Evolutionary conservation across 2,797 vertebrate species (phyloP).

Genomic region (Squalus acanthias): DNA sequence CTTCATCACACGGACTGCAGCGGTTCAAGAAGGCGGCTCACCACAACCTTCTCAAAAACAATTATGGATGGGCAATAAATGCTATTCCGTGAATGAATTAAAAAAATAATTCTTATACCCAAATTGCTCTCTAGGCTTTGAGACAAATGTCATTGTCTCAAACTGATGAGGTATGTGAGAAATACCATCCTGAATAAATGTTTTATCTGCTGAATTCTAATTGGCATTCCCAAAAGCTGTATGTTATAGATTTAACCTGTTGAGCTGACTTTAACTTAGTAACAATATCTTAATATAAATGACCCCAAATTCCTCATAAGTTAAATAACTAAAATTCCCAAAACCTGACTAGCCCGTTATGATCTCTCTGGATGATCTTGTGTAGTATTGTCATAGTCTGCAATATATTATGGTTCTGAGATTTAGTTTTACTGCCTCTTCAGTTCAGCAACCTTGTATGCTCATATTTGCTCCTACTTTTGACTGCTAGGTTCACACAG

Average conservation of each 20-base stretch:
- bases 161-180: neutral
- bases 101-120: neutral
- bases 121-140: neutral
- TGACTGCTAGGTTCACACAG: neutral
- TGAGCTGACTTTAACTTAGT: neutral
- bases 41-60: neutral
- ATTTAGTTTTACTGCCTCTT: neutral
- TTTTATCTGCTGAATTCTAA: neutral
- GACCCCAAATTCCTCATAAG: neutral
- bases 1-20: neutral
- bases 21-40: neutral
- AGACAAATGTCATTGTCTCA: neutral
- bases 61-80: neutral
- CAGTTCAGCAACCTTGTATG: neutral
- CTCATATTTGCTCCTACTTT: neutral
- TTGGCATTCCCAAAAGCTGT: neutral
- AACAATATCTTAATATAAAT: neutral
- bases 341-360: neutral
- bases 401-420: neutral
- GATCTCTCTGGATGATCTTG: neutral
- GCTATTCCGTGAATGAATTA: neutral
- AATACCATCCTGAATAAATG: neutral
- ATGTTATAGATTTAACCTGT: neutral
- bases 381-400: neutral
- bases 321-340: neutral